phyloP scores from a whole-genome alignment of 2,888 invertebrate genomes.

The Bombyx huttoni region DNA sequence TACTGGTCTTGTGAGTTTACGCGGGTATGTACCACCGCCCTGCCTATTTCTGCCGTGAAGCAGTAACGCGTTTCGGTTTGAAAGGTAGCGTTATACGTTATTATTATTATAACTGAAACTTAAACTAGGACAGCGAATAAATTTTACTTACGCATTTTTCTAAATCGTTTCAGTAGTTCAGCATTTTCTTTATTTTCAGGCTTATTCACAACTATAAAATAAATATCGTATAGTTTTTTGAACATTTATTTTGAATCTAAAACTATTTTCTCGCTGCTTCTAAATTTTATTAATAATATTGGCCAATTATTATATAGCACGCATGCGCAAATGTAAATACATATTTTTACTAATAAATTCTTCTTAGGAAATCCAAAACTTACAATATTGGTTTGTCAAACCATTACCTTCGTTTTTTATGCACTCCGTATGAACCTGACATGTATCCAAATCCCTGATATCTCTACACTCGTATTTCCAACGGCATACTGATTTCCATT shows the following conservation, averaged over 20 bases:
- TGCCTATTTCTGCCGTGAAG: no score
- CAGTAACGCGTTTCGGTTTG: no score
- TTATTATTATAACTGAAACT: no score
- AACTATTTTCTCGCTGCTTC: neutral
- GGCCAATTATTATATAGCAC: no score
- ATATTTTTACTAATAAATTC: neutral
- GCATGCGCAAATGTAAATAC: no score
- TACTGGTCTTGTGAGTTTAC: no score
- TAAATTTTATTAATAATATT: no score
- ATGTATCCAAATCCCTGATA: constrained; percentile 24
- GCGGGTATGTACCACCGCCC: no score
- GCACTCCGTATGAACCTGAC: constrained; percentile 26
- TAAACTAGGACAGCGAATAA: neutral
- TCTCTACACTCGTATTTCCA: constrained; percentile 35
- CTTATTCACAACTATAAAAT: constrained; percentile 14
- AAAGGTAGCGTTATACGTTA: no score
- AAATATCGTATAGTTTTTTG: neutral
- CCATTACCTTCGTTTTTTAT: constrained; percentile 3
- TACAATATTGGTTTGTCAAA: neutral
- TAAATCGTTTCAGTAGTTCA: constrained; percentile 14
- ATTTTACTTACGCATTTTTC: constrained; percentile 30
- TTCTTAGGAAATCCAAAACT: neutral
- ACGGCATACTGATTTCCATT: constrained; percentile 18
- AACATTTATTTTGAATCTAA: neutral
- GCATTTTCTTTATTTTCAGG: constrained; percentile 17